Percentiles rank a stretch among this genome's conserved stretches.
Conservation (phyloP, 2,888 invertebrate species). For the Macropis europaea region DNA sequence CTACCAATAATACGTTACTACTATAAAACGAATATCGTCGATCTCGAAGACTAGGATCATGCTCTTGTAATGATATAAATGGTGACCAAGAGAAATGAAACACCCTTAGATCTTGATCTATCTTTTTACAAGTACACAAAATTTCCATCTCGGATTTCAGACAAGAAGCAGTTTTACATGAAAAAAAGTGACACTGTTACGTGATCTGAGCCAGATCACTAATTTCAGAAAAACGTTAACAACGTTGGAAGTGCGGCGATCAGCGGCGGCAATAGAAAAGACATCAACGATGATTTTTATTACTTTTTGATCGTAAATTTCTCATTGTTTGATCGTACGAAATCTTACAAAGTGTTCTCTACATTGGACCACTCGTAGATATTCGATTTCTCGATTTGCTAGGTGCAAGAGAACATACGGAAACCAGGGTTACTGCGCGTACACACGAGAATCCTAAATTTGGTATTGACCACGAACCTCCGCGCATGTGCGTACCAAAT, state of each 20-base stretch:
- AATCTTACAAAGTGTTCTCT: slow-evolving; percentile 15
- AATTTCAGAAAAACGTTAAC: neutral
- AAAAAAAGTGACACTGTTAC: neutral
- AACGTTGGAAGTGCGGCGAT: neutral
- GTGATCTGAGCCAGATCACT: neutral
- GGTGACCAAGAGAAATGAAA: too few relatives aligned
- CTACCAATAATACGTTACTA: too few relatives aligned
- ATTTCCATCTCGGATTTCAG: neutral
- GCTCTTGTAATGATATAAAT: too few relatives aligned
- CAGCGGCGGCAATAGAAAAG: neutral
- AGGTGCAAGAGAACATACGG: neutral
- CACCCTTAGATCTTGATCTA: too few relatives aligned
- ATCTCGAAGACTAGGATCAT: too few relatives aligned
- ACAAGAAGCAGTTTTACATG: neutral
- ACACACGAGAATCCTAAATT: slow-evolving; percentile 8
- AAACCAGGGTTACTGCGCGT: slow-evolving; percentile 8
- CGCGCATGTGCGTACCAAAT: slow-evolving; percentile 25
- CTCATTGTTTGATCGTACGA: neutral
- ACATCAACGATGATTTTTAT: slow-evolving; percentile 11
- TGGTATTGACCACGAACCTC: slow-evolving; percentile 27
- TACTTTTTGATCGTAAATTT: slow-evolving; percentile 6
- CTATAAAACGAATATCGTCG: too few relatives aligned
- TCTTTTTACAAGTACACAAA: neutral
- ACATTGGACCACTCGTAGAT: slow-evolving; percentile 9
- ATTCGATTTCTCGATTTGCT: neutral